Percentiles rank a stretch among this genome's conserved stretches.
These are phyloP conservation scores for Pristionchus fissidentatus DNA, from an alignment of 2,888 invertebrate species.

Conservation along the genomic window DNA sequence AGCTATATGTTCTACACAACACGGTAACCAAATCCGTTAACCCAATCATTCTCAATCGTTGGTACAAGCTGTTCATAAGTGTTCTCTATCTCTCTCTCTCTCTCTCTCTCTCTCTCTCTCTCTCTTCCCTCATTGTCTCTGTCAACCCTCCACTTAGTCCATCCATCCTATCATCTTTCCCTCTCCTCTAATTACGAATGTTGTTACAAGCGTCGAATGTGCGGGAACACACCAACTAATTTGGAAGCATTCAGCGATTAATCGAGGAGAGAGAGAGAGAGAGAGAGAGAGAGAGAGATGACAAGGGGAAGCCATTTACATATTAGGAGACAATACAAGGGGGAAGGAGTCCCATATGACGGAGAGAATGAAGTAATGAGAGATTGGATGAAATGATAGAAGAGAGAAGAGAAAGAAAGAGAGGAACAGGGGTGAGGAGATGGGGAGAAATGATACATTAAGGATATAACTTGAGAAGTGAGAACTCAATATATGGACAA, in stretches of 20 bases:
- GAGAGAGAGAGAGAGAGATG: not conserved
- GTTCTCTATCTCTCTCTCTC: not conserved
- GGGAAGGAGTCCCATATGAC: not conserved
- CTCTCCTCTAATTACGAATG: conserved; percentile 4
- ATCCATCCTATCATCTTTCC: not conserved
- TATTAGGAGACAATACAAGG: not conserved
- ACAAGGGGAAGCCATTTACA: conserved; percentile 26
- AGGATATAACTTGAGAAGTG: not conserved
- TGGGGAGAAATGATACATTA: not conserved
- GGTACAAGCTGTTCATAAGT: conserved; percentile 1
- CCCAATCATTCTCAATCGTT: no score
- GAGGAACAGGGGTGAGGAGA: no score
- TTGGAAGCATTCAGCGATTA: no score
- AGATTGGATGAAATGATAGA: not conserved
- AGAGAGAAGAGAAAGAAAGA: not conserved
- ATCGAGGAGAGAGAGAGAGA: not conserved
- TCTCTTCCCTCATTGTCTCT: no score
- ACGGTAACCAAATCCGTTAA: no score
- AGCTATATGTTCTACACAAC: no score
- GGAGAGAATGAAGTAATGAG: conserved; percentile 7
- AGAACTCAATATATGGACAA: no score
- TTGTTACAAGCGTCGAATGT: conserved; percentile 11
- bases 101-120: no score
- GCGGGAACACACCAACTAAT: conserved; percentile 27
- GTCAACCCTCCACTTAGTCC: conserved; percentile 10